Evolutionary conservation across 2,797 vertebrate genomes (phyloP).

Genomic region (Spea hammondii): DNA sequence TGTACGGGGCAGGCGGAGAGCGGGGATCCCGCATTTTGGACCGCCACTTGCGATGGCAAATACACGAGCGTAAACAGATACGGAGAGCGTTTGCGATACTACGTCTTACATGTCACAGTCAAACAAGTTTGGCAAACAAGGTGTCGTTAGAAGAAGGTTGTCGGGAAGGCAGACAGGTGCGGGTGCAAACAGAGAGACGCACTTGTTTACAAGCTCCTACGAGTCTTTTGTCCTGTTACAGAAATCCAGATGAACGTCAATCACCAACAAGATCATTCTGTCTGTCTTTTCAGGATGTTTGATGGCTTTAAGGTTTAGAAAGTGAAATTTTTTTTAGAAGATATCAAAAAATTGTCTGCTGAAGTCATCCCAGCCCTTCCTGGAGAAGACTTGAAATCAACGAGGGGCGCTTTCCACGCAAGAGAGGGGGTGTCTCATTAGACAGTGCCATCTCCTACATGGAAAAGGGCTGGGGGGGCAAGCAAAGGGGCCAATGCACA

Average conservation of each 20-base stretch:
- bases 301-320: not conserved
- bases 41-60: not conserved
- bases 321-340: too few relatives aligned
- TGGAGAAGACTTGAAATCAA: too few relatives aligned
- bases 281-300: too few relatives aligned
- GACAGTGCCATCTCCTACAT: too few relatives aligned
- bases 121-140: conserved; percentile 6
- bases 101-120: conserved; percentile 1
- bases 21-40: not conserved
- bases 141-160: not conserved
- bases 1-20: not conserved
- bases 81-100: not conserved
- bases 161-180: not conserved
- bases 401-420: too few relatives aligned
- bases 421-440: too few relatives aligned
- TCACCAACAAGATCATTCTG: not conserved
- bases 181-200: conserved; percentile 17
- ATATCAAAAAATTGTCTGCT: too few relatives aligned
- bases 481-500: too few relatives aligned
- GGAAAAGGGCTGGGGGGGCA: too few relatives aligned
- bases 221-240: not conserved
- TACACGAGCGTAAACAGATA: not conserved
- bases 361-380: too few relatives aligned
- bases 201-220: conserved; percentile 1
- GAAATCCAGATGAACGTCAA: not conserved